Base-by-base conservation (phyloP, 1,140 invertebrate species). In the Charaxes varanes region DNA sequence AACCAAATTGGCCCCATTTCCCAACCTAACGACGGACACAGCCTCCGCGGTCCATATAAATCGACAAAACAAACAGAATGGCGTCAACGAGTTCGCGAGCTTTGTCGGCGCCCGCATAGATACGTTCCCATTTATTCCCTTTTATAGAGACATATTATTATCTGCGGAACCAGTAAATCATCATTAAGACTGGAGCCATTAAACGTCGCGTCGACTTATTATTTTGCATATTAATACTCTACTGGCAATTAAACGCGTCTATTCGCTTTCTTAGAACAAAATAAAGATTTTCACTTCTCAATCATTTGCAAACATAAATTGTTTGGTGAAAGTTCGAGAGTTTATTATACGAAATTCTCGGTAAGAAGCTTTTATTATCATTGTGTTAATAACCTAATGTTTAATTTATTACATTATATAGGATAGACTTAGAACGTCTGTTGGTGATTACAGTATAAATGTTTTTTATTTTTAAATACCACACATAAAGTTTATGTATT, bases 141-240 rank as follows among this genome's bases (percentile, higher is more conserved):
- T 50, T 51, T 40, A 50, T 55, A 41, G 38, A 54, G 41, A 56
- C 47, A 41, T 54, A 54, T 54, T 52, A 41, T 59, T 47, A 49
- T 53, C 43, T 47, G 28, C 24, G 26, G 31, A 22, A 41, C 36
- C 12, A 32, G 14, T 53, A 56, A 54, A 56, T 60, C 56, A 60
- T 56, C 51, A 56, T 59, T 53, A 56, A 34, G 32, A 27, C 17
- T 19, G 16, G 30, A 27, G 27, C 22, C 8, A 30, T 41, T 32
- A 36, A 37, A 38, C 36, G 11, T 7, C 15, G 7, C 34, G 12
- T 49, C 37, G 35, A 53, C 32, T 51, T 43, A 44, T 42, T 24
- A 36, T 41, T 62, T 55, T 50, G 41, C 48, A 59, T 62, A 52
- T 59, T 50, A 45, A 53, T 45, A 48, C 44, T 48, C 42, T 41